Conservation (phyloP, 2,113 vertebrate species). For the Oxygymnocypris stewartii region DNA sequence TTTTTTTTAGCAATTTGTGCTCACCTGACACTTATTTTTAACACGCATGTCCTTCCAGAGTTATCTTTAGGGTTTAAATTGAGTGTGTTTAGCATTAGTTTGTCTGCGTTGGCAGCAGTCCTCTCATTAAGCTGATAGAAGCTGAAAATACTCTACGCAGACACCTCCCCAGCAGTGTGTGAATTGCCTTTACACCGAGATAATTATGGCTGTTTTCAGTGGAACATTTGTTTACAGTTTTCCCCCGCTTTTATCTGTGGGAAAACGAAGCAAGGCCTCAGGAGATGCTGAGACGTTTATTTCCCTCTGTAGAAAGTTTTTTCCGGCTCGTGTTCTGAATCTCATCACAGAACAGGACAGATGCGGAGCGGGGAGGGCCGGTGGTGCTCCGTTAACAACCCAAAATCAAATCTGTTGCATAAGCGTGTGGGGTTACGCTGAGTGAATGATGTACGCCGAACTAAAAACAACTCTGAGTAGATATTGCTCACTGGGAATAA, state of each 20-base stretch:
- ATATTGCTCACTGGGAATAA: slow-evolving; percentile 17
- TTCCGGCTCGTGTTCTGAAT: slow-evolving; percentile 6
- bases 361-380: slow-evolving; percentile 19
- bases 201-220: slow-evolving; percentile 51
- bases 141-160: slow-evolving; percentile 26
- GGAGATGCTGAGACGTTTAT: slow-evolving; percentile 44
- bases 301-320: slow-evolving; percentile 52
- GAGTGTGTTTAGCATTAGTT: slow-evolving; percentile 27
- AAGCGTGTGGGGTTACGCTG: slow-evolving; percentile 28
- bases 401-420: slow-evolving; percentile 45
- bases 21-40: slow-evolving; percentile 31
- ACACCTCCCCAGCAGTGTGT: slow-evolving; percentile 7
- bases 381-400: slow-evolving; percentile 5
- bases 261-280: slow-evolving; percentile 45
- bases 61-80: neutral
- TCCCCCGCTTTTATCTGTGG: slow-evolving; percentile 35
- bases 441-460: slow-evolving; percentile 8
- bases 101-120: slow-evolving; percentile 41
- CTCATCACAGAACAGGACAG: slow-evolving; percentile 24
- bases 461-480: slow-evolving; percentile 10
- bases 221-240: slow-evolving; percentile 48
- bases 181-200: slow-evolving; percentile 44
- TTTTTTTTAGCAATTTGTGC: neutral
- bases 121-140: slow-evolving; percentile 54
- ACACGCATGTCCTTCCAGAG: neutral